Percentiles rank a stretch among this genome's conserved stretches.
Evolutionary conservation across 2,797 vertebrate species (phyloP).

Genomic region (Pelodytes ibericus): DNA sequence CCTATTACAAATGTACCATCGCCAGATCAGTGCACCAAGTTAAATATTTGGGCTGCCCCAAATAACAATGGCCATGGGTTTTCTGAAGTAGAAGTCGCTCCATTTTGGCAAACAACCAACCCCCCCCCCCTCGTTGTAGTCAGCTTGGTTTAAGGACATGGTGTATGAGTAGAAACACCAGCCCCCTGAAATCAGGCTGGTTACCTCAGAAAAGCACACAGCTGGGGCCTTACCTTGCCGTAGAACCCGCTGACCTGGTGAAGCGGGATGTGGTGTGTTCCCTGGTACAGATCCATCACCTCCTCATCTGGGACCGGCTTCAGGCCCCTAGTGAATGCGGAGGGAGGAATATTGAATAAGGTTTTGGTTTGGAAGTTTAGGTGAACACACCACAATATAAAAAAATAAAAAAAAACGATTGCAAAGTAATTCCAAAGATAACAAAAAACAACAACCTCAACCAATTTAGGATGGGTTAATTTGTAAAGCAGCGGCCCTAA

Average conservation of each 20-base stretch:
- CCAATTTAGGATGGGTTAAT: too few species aligned
- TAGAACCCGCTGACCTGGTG: conserved; percentile 85
- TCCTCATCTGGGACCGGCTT: conserved; percentile 80
- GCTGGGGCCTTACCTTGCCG: conserved; percentile 75
- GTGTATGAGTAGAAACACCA: background rate
- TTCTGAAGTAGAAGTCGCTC: background rate
- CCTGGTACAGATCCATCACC: conserved; percentile 77
- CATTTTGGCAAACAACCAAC: background rate
- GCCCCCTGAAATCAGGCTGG: background rate
- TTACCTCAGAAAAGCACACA: conserved; percentile 12
- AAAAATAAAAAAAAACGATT: too few species aligned
- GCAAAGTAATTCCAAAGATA: too few species aligned
- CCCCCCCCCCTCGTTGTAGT: background rate
- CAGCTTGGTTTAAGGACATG: background rate
- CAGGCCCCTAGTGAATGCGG: conserved; percentile 71
- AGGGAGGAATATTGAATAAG: conserved; percentile 3
- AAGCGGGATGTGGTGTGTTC: conserved; percentile 80
- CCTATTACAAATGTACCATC: too few species aligned
- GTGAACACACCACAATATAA: conserved; percentile 3
- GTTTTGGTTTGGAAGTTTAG: background rate
- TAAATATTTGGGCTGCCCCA: background rate
- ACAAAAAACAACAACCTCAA: too few species aligned
- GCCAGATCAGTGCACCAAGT: too few species aligned
- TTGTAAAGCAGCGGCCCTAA: too few species aligned
- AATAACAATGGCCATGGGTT: conserved; percentile 21